A percentile compares a stretch with the other conserved stretches of the same genome.
These are phyloP conservation scores for Candidula unifasciata DNA, from an alignment of 2,888 invertebrate genomes.

Conservation along the genomic window DNA sequence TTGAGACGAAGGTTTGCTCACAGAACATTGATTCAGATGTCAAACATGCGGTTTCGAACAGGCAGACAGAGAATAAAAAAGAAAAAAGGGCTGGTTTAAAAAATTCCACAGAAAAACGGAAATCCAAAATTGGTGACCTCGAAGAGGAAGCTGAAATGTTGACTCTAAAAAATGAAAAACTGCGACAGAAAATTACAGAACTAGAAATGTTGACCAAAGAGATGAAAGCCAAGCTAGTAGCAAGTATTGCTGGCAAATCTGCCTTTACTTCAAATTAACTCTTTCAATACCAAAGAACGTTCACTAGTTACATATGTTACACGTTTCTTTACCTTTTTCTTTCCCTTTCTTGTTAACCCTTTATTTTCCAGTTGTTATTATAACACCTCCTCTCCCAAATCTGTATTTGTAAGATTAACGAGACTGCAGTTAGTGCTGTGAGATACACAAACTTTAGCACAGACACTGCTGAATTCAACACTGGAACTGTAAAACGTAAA, in stretches of 20 bases:
- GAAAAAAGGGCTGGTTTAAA: constrained; percentile 75
- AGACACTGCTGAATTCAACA: too few relatives aligned
- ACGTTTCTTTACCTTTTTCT: too few relatives aligned
- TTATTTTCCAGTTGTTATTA: too few relatives aligned
- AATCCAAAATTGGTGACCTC: constrained; percentile 70
- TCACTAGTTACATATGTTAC: too few relatives aligned
- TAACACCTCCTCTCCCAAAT: too few relatives aligned
- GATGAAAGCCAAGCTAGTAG: constrained; percentile 72
- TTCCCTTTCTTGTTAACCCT: too few relatives aligned
- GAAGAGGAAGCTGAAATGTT: constrained; percentile 68
- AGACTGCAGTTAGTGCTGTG: too few relatives aligned
- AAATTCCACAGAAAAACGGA: constrained; percentile 71
- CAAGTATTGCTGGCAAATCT: constrained; percentile 61
- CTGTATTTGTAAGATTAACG: too few relatives aligned
- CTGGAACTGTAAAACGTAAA: too few relatives aligned
- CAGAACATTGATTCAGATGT: neutral
- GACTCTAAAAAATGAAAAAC: constrained; percentile 64
- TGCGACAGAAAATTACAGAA: constrained; percentile 67
- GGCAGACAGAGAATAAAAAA: constrained; percentile 64
- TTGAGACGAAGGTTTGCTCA: neutral
- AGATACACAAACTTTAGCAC: too few relatives aligned
- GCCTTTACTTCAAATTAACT: too few relatives aligned
- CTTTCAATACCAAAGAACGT: too few relatives aligned
- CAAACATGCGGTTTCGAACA: constrained; percentile 43
- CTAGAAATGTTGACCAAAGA: constrained; percentile 71